Evolutionary conservation across 1,140 invertebrate species (phyloP).

Genomic region (Drosophila fuyamai): DNA sequence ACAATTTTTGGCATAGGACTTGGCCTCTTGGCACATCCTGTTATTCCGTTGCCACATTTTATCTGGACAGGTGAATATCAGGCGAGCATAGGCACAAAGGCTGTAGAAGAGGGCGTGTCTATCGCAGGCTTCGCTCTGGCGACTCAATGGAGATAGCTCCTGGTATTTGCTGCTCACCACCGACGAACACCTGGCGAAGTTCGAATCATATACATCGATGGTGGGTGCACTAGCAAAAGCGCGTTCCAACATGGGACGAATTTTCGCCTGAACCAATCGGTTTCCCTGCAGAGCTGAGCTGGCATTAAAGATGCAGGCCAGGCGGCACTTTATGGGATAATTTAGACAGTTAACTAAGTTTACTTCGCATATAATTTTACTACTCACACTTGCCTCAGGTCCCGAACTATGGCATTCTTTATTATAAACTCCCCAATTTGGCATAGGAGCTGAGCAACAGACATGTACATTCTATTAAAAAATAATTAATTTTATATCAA

Average conservation of each 20-base stretch:
- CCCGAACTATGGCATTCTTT: conserved; percentile 54
- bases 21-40: conserved; percentile 53
- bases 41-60: conserved; percentile 55
- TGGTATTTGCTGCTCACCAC: conserved; percentile 46
- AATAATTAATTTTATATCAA: not conserved
- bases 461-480: conserved; percentile 51
- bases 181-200: conserved; percentile 50
- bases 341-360: not conserved
- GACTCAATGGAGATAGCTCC: conserved; percentile 44
- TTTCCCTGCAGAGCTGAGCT: conserved; percentile 43
- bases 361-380: not conserved
- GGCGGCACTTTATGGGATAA: conserved; percentile 44
- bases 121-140: conserved; percentile 62
- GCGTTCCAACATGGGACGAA: conserved; percentile 61
- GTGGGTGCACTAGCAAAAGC: conserved; percentile 43
- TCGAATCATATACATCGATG: conserved; percentile 54
- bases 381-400: conserved; percentile 57
- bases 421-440: conserved; percentile 65
- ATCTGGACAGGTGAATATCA: conserved; percentile 52
- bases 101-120: conserved; percentile 70
- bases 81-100: conserved; percentile 58
- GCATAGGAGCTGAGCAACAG: conserved; percentile 64
- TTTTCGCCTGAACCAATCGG: conserved; percentile 13
- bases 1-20: conserved; percentile 47
- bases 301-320: conserved; percentile 68